Evolutionary conservation across 2,888 invertebrate genomes (phyloP).

Genomic region (Autographa gamma): DNA sequence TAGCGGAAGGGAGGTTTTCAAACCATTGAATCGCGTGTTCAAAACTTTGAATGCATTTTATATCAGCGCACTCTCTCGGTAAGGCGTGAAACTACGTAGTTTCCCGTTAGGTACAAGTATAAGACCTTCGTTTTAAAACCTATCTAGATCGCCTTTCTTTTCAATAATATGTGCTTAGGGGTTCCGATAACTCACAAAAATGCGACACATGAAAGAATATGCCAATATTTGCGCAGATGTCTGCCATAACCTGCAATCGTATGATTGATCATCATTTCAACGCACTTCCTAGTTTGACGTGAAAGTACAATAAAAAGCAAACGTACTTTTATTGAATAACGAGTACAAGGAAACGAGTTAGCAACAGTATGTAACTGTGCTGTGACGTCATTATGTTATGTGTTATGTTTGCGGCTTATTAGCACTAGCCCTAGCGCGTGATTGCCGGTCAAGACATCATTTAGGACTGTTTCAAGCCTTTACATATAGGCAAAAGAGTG

Average conservation of each 20-base stretch:
- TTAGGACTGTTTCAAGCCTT: not conserved
- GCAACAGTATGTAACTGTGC: constrained; percentile 3
- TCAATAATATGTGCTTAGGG: not conserved
- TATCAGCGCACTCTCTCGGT: constrained; percentile 2
- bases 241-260: not conserved
- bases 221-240: not conserved
- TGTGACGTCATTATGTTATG: constrained; percentile 6
- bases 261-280: constrained; percentile 3
- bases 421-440: not conserved
- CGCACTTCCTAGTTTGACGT: not conserved
- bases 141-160: not conserved
- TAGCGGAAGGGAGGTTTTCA: not conserved
- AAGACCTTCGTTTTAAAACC: not conserved
- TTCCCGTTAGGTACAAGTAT: not conserved
- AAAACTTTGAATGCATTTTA: not conserved
- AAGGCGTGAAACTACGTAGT: not conserved
- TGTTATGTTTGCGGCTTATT: constrained; percentile 5
- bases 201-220: not conserved
- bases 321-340: constrained; percentile 1
- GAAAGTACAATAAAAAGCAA: constrained; percentile 5
- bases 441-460: not conserved
- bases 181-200: not conserved
- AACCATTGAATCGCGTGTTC: not conserved
- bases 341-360: not conserved
- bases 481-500: too few species aligned